A percentile compares a stretch with the other conserved stretches of the same genome.
phyloP scores from a whole-genome alignment of 2,888 invertebrate species.

The Zele albiditarsus region DNA sequence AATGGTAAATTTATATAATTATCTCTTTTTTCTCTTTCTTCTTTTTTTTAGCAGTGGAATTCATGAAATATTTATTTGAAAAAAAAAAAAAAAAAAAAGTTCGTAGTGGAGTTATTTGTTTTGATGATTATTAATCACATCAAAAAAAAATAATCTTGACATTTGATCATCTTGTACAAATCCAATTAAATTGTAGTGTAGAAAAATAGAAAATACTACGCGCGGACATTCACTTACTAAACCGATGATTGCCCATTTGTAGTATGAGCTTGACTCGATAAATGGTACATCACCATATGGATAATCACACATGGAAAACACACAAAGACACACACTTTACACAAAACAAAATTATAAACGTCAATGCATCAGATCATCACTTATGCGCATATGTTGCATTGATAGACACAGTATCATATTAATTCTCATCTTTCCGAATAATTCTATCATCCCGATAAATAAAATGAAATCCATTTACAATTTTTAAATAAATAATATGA shows the following conservation, averaged over 20 bases:
- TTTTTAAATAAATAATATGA: neutral
- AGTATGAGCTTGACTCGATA: neutral
- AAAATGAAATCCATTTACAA: neutral
- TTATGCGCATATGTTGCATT: neutral
- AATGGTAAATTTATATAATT: neutral
- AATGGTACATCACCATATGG: neutral
- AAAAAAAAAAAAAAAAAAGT: neutral
- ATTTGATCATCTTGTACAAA: conserved; percentile 8
- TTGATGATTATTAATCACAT: neutral
- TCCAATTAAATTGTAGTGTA: neutral
- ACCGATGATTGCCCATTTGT: conserved; percentile 5
- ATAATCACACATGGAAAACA: neutral
- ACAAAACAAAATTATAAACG: neutral
- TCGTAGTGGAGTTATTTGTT: neutral
- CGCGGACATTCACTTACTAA: conserved; percentile 4
- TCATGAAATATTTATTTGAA: neutral
- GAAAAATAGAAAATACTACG: neutral
- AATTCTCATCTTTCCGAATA: neutral
- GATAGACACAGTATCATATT: neutral
- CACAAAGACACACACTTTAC: neutral
- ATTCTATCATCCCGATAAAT: neutral
- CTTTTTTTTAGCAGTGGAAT: neutral
- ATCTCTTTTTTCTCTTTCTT: neutral
- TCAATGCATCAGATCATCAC: neutral
- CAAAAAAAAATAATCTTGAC: neutral